Evolutionary conservation across 2,113 vertebrate species (phyloP), one percentile per base, ranked within the genome.

Genomic region (Donacobius atricapilla): DNA sequence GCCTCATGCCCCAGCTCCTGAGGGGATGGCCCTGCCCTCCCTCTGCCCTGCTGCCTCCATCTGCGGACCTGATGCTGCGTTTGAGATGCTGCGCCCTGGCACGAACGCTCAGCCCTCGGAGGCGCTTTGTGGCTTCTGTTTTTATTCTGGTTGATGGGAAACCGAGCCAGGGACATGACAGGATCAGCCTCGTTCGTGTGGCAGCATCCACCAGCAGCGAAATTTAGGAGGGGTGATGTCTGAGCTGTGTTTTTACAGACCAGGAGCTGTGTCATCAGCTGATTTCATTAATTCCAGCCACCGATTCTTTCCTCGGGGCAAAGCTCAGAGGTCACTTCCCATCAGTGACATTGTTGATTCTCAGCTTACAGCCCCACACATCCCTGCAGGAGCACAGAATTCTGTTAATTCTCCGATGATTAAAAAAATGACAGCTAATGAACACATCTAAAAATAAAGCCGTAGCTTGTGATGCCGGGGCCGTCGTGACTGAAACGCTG

Each of bases 241-340:
- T 47, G 86, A 44, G 83, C 17, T 16, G 0, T 0, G 25, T 91
- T 71, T 72, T 69, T n/a, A 4, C 5, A 20, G 71, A 8, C 40
- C 9, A 40, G 81, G 65, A 89, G 61, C 77, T 51, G 47, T 70
- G 51, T 51, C 51, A 51, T 35, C 79, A 18, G 68, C 56, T 82
- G 48, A 6, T 57, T 61, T 15, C 9, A 69, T 25, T 50, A 68
- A 85, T 83, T 66, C 19, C 47, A 89, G 87, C 6, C 3, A 18
- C 66, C 25, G 58, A 23, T 85, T 48, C 44, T 50, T 50, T 60
- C 54, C 77, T 47, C 45, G 2, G 63, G 50, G 58, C 40, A 47
- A 25, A 50, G 89, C 69, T 83, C 51, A 42, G 80, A 60, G 83
- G 51, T 87, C 77, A 37, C 48, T 89, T 96, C 75, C 7, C 13